Evolutionary conservation across 2,888 invertebrate species (phyloP).

Genomic region (Sycophila texana): DNA sequence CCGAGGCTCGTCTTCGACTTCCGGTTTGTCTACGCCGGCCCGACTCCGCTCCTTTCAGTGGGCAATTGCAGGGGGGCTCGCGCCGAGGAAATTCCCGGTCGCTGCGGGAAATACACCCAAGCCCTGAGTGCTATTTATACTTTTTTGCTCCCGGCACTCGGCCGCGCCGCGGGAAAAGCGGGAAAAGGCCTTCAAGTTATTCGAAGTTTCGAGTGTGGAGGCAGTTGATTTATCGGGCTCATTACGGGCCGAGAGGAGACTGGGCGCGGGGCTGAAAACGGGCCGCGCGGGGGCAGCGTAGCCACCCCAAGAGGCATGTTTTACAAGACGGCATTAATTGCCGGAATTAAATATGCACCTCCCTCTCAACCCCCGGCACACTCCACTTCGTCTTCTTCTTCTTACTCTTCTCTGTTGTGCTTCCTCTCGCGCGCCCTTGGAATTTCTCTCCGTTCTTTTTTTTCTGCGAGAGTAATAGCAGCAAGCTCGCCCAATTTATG

Average conservation of each 20-base stretch:
- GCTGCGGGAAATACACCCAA: conserved; percentile 5
- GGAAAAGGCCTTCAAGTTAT: conserved; percentile 67
- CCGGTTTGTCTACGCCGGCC: neutral
- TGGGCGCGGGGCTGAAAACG: conserved; percentile 43
- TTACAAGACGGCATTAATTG: conserved; percentile 76
- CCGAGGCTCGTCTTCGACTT: neutral
- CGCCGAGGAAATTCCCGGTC: conserved; percentile 12
- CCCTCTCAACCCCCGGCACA: conserved; percentile 60
- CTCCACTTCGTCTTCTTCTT: conserved; percentile 53
- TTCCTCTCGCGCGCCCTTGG: neutral
- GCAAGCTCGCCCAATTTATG: conserved; percentile 70
- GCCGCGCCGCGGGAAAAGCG: conserved; percentile 34
- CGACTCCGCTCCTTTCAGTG: conserved; percentile 10
- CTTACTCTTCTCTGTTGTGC: conserved; percentile 57
- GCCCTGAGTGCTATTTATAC: neutral
- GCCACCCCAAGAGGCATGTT: conserved; percentile 73
- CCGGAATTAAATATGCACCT: conserved; percentile 76
- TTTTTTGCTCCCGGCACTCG: conserved; percentile 3
- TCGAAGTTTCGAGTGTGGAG: conserved; percentile 74
- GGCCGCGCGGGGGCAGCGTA: conserved; percentile 52
- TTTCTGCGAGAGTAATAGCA: neutral
- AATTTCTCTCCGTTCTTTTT: conserved; percentile 15
- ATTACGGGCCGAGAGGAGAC: conserved; percentile 71
- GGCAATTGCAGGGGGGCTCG: conserved; percentile 10
- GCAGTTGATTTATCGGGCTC: conserved; percentile 76